Conservation (phyloP, 2,113 vertebrate species). For the Microtus richardsoni region DNA sequence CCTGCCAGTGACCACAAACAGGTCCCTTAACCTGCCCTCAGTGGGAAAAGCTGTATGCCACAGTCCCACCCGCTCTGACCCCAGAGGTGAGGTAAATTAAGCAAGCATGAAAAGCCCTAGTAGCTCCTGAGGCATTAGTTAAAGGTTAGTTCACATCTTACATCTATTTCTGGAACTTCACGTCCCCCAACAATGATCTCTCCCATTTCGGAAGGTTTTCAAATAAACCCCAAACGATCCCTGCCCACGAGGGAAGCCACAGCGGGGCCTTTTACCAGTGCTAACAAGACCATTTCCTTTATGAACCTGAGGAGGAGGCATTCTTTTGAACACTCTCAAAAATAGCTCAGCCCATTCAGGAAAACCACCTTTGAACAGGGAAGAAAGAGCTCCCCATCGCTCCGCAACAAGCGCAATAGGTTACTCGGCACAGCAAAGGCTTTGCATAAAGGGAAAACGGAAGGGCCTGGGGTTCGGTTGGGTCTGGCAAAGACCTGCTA, state of each 20-base stretch:
- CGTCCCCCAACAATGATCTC: neutral
- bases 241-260: neutral
- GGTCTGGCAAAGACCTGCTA: neutral
- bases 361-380: conserved; percentile 41
- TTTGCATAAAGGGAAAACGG: neutral
- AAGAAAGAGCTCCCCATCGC: neutral
- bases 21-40: neutral
- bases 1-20: neutral
- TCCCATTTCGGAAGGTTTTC: conserved; percentile 41
- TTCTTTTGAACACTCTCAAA: conserved; percentile 55
- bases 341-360: conserved; percentile 51
- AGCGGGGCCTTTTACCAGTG: neutral
- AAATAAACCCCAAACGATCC: neutral
- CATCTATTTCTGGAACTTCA: neutral
- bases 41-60: neutral
- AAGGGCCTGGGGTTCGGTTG: neutral
- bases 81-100: neutral
- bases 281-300: conserved; percentile 37
- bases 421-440: rapidly evolving
- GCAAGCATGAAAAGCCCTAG: neutral
- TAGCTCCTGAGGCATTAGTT: neutral
- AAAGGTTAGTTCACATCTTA: neutral
- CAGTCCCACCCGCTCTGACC: neutral
- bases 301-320: conserved; percentile 32
- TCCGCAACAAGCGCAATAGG: neutral